A percentile compares a stretch with the other conserved stretches of the same genome.
These are phyloP conservation scores for Lanius ludovicianus DNA, from an alignment of 2,113 vertebrate genomes.

Conservation along the genomic window DNA sequence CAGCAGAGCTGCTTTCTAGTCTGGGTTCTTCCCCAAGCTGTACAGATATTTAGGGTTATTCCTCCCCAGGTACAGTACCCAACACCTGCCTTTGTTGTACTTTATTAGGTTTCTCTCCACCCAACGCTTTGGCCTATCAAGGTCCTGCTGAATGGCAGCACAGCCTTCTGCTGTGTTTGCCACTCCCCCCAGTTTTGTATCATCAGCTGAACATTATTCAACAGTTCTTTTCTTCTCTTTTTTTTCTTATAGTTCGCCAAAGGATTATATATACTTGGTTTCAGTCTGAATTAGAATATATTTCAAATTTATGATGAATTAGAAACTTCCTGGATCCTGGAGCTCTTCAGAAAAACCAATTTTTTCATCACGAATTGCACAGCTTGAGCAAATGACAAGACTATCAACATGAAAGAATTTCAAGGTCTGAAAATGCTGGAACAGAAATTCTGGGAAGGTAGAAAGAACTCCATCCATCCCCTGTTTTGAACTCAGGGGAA, in stretches of 20 bases:
- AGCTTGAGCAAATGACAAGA: background rate
- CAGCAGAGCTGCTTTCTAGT: background rate
- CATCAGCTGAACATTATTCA: background rate
- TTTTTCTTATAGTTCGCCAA: background rate
- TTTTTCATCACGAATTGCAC: background rate
- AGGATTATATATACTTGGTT: background rate
- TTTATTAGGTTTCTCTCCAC: background rate
- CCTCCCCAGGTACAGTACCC: rapidly evolving
- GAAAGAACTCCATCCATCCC: background rate
- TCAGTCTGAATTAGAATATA: background rate
- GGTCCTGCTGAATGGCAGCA: background rate
- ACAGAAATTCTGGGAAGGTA: background rate
- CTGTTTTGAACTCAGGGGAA: background rate
- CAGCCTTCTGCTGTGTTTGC: background rate
- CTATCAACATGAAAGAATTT: background rate
- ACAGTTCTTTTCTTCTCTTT: background rate
- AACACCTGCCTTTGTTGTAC: background rate
- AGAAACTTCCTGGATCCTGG: background rate
- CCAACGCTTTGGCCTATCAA: background rate
- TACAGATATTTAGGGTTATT: background rate
- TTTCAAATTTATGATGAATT: background rate
- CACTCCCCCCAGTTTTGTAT: background rate
- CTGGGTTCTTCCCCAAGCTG: background rate
- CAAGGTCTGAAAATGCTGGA: background rate
- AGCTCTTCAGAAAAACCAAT: background rate